Evolutionary conservation across 2,888 invertebrate genomes (phyloP).

Genomic region (Calameuta filiformis): DNA sequence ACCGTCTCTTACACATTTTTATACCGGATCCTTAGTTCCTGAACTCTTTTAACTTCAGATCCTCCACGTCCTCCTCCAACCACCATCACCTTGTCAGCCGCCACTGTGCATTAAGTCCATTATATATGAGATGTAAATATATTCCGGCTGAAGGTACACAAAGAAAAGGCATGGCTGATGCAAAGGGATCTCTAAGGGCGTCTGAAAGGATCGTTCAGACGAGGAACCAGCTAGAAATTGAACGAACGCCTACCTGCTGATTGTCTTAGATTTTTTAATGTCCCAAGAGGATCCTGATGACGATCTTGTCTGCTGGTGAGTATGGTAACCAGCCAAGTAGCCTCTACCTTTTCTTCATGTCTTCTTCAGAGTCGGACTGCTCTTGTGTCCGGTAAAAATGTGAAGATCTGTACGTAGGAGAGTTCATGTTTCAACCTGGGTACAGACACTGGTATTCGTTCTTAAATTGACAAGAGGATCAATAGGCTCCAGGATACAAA

Average conservation of each 20-base stretch:
- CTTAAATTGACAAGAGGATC: background rate
- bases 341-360: background rate
- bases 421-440: background rate
- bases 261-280: background rate
- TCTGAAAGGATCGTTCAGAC: background rate
- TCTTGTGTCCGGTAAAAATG: background rate
- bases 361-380: background rate
- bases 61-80: background rate
- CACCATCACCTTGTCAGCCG: background rate
- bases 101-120: constrained; percentile 4
- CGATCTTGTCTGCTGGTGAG: background rate
- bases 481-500: background rate
- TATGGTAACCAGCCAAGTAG: background rate
- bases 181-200: background rate
- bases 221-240: background rate
- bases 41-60: background rate
- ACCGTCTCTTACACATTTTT: background rate
- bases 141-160: constrained; percentile 1
- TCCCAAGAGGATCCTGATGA: background rate
- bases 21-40: background rate
- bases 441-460: background rate
- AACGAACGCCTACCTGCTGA: background rate
- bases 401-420: background rate
- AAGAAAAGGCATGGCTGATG: background rate
- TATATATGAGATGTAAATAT: constrained; percentile 12